These are phyloP conservation scores for Antheraea yamamai DNA, from an alignment of 2,888 invertebrate genomes.

Conservation along the genomic window DNA sequence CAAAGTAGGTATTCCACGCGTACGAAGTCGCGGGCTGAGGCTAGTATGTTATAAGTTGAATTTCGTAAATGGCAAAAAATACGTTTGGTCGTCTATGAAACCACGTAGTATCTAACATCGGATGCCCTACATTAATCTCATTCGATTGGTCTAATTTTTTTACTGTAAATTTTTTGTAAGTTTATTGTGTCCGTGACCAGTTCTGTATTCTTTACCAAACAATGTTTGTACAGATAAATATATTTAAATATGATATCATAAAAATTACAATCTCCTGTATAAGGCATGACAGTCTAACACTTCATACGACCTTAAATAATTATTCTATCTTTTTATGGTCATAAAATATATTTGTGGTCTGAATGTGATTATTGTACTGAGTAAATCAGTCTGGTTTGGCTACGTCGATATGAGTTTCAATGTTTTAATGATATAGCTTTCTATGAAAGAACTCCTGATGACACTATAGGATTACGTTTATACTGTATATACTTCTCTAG, in stretches of 20 bases:
- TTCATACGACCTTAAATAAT: slow-evolving; percentile 1
- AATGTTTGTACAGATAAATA: neutral
- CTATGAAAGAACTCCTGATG: too few species aligned
- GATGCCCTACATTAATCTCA: neutral
- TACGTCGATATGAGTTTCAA: too few species aligned
- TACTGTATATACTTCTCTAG: too few species aligned
- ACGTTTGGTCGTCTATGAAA: neutral
- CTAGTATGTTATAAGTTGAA: too few species aligned
- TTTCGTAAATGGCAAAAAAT: too few species aligned
- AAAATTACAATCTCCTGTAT: neutral
- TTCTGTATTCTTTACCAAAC: neutral
- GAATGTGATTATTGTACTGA: neutral
- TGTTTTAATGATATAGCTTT: too few species aligned
- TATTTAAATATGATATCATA: neutral
- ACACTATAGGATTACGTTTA: too few species aligned
- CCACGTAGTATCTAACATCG: neutral
- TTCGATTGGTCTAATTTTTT: neutral
- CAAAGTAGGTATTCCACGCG: too few species aligned
- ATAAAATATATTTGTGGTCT: neutral
- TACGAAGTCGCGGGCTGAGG: too few species aligned
- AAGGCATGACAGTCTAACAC: neutral
- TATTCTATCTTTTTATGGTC: neutral
- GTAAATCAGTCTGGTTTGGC: neutral
- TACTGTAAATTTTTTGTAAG: neutral
- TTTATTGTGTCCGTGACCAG: neutral